Evolutionary conservation across 2,113 vertebrate species (phyloP), one percentile per base, ranked within the genome.

Genomic region (Neolamprologus kungweensis): DNA sequence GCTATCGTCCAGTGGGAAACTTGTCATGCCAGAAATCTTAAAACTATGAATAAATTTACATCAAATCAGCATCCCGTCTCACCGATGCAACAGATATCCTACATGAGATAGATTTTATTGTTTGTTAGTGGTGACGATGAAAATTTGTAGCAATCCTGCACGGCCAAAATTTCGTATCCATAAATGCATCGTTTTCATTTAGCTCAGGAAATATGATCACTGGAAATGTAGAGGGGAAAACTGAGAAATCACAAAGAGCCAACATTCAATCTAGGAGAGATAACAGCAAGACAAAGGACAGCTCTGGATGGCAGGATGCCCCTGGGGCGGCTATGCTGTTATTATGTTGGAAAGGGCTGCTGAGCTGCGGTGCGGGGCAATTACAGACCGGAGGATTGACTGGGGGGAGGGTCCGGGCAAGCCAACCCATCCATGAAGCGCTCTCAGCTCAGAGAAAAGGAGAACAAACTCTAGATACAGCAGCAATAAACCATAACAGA

Each of bases 261-360:
- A 88, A 91, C 91, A 94, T 95, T 94, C 87, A 95, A 94, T 94
- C 89, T 92, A 53, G 71, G 87, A 80, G 71, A 90, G 86, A 92
- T 92, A 93, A 94, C 92, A 95, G 85, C 84, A 91, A 88, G 71
- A 90, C 50, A 50, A 87, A 87, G 83, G 87, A 89, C 85, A 85
- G 90, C 87, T 83, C 88, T 75, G 93, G 91, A 95, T 95, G 92
- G 90, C 82, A 90, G 87, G 90, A 91, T 92, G 93, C 87, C 95
- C 94, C 94, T 89, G 86, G 90, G 95, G 94, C 83, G 21, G 88
- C 86, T 93, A 60, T 83, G 84, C 89, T 91, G 93, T 94, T 95
- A 96, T 94, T 95, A 95, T 94, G 91, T 92, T 94, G 94, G 95
- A 94, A 89, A 89, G 92, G 89, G 90, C 90, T 93, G 91, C 90